Evolutionary conservation across 1,140 invertebrate genomes (phyloP).

Genomic region (Heliothis subflexa): DNA sequence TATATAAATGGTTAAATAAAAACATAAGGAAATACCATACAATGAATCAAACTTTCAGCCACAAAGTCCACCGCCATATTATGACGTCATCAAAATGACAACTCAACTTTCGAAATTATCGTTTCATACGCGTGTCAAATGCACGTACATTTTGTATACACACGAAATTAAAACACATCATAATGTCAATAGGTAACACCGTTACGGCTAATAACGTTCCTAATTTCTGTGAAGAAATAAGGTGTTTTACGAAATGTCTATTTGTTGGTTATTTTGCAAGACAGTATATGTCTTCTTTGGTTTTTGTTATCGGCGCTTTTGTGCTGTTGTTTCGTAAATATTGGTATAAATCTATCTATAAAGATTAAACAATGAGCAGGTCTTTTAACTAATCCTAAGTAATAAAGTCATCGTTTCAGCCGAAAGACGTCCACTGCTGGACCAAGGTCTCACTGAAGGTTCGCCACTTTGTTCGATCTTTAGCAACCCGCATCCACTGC

Average conservation of each 20-base stretch:
- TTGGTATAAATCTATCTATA: too few species aligned
- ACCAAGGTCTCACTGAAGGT: too few species aligned
- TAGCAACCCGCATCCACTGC: too few species aligned
- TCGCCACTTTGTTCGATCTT: too few species aligned
- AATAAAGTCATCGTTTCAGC: too few species aligned
- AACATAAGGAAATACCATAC: background rate
- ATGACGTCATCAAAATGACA: slow-evolving; percentile 30
- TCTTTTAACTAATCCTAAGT: too few species aligned
- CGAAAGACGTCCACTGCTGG: too few species aligned
- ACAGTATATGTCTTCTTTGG: background rate
- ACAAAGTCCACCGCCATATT: background rate
- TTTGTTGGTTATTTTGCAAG: background rate
- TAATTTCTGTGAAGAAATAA: slow-evolving; percentile 27
- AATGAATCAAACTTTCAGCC: too few species aligned
- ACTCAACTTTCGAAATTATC: slow-evolving; percentile 5
- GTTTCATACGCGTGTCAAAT: slow-evolving; percentile 33
- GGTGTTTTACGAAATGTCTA: slow-evolving; percentile 28
- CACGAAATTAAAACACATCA: slow-evolving; percentile 26
- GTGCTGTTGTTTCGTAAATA: background rate
- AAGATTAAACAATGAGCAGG: too few species aligned
- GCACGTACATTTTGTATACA: background rate
- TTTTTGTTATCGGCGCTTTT: background rate
- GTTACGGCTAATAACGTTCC: slow-evolving; percentile 22
- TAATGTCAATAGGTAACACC: slow-evolving; percentile 41
- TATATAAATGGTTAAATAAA: too few species aligned